These are phyloP conservation scores for Sarcophaga variegata DNA, from an alignment of 2,888 invertebrate genomes.

Conservation along the genomic window DNA sequence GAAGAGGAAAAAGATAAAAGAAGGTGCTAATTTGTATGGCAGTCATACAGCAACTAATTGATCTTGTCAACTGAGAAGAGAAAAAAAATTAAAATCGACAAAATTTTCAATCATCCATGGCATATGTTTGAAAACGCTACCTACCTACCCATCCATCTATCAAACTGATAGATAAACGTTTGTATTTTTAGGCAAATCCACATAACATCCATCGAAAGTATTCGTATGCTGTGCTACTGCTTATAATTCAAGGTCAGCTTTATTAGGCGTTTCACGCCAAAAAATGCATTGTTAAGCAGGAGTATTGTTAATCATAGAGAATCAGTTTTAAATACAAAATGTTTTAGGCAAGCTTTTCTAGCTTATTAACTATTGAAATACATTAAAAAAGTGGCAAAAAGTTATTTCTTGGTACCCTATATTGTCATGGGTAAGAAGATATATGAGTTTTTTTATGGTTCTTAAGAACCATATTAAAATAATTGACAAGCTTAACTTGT, in stretches of 20 bases:
- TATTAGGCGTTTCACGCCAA: slow-evolving; percentile 44
- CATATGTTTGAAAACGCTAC: not conserved
- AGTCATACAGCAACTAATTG: slow-evolving; percentile 58
- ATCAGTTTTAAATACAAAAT: slow-evolving; percentile 10
- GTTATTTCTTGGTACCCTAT: not conserved
- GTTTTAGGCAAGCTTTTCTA: slow-evolving; percentile 7
- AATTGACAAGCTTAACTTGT: too few relatives aligned
- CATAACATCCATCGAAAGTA: not conserved
- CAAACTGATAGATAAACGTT: not conserved
- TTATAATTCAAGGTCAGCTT: slow-evolving; percentile 50
- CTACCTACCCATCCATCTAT: not conserved
- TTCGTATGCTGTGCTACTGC: slow-evolving; percentile 3
- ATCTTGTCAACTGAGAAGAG: slow-evolving; percentile 51
- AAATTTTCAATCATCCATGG: not conserved
- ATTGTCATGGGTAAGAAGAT: not conserved
- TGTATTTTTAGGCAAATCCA: not conserved
- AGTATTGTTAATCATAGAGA: too few relatives aligned
- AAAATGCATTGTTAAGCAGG: slow-evolving; percentile 51
- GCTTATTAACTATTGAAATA: slow-evolving; percentile 34
- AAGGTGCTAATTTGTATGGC: slow-evolving; percentile 61
- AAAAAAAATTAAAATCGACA: not conserved
- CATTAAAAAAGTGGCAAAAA: slow-evolving; percentile 20
- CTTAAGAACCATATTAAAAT: too few relatives aligned
- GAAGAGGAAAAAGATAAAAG: not conserved
- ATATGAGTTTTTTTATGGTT: too few relatives aligned